Conservation (phyloP, 1,140 invertebrate species). For the Diorhabda sublineata region DNA sequence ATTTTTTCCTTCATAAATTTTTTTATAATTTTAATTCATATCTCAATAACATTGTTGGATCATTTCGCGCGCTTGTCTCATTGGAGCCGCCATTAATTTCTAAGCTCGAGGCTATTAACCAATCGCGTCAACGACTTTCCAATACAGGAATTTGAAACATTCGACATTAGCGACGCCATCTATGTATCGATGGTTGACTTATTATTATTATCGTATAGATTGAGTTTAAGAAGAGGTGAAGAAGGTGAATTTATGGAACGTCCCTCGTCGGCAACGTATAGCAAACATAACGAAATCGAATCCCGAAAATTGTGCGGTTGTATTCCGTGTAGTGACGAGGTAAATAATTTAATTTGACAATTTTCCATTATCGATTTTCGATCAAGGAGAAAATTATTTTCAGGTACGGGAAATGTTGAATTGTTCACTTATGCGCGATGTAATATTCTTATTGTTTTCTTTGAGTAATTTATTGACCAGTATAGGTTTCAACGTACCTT, state of each 20-base stretch:
- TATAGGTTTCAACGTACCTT: slow-evolving; percentile 94
- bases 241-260: slow-evolving; percentile 32
- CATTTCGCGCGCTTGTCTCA: no score
- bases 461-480: slow-evolving; percentile 93
- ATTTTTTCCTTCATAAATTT: no score
- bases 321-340: slow-evolving; percentile 56
- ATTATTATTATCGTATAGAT: slow-evolving; percentile 16
- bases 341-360: slow-evolving; percentile 50
- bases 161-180: no score
- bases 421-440: slow-evolving; percentile 75
- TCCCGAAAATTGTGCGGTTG: slow-evolving; percentile 45
- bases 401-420: slow-evolving; percentile 76
- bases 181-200: no score
- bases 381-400: background rate
- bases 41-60: no score
- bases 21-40: no score
- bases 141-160: no score
- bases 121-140: no score
- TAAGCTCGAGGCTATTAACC: no score
- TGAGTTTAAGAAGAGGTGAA: slow-evolving; percentile 47
- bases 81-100: no score
- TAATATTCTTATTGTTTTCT: slow-evolving; percentile 85
- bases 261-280: slow-evolving; percentile 31
- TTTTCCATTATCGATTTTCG: no score
- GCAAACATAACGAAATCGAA: slow-evolving; percentile 3